Evolutionary conservation across 2,888 invertebrate species (phyloP), one percentile per base, ranked within the genome.

Genomic region (Cheiracanthium punctorium): DNA sequence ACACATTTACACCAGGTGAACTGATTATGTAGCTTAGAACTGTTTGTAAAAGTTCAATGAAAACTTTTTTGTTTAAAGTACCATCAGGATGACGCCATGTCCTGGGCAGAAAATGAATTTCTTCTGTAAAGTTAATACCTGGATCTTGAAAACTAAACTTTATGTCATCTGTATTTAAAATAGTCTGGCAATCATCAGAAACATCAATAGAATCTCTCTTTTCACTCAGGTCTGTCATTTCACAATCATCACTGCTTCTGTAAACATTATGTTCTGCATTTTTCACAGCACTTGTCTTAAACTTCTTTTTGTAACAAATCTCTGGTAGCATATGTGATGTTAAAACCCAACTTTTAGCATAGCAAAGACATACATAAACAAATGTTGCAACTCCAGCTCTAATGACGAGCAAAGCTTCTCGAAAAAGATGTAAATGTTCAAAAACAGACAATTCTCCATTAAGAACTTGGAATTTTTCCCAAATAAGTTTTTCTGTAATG

Each of bases 81-180:
- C 96, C 96, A 91, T 96, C 95, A 0, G 96, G 93, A 87, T 94
- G 93, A 80, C 95, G 94, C 96, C 96, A 96, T 0, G 96, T 95
- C 84, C 94, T 93, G 8, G 92, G 91, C 1, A 91, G 76, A 52
- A 91, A 90, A 14, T 73, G 71, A 17, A 77, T 48, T 28, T 48
- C 32, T n/a, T 75, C 29, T 37, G 14, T 33, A 32, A 71, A 71
- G 43, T 30, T 43, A 33, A 69, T 28, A 33, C n/a, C 24, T 69
- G 69, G 0, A 58, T 58, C 24, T 17, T 58, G 24, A 17, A 58
- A 58, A 58, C 12, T 24, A 12, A 17, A 10, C 1, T 17, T 48
- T 24, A 5, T 58, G 2, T 37, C 4, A 37, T 37, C 37, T 37
- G 4, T 37, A 37, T 37, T 10, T 7, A 4, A 37, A 7, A 10